Conservation (phyloP, 35 echinoderm and acorn worm species). For the Apostichopus japonicus region DNA sequence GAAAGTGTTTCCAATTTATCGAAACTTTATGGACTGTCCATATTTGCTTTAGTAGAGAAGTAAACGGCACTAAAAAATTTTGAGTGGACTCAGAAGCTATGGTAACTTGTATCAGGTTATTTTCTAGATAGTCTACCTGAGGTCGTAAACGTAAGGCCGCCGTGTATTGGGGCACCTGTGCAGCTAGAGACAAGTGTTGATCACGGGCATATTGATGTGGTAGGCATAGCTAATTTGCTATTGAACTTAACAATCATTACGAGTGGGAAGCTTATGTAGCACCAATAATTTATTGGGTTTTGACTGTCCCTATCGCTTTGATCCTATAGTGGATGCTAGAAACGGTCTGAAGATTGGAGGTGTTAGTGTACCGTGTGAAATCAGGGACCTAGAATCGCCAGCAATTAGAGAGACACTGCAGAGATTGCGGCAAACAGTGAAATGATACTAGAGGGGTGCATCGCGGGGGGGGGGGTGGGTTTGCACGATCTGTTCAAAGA, state of each 20-base stretch:
- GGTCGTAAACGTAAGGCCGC: not conserved
- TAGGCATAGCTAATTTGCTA: not conserved
- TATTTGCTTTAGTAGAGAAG: no score
- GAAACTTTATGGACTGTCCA: no score
- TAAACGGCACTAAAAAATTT: no score
- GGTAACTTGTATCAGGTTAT: not conserved
- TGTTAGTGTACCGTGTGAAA: constrained; percentile 10
- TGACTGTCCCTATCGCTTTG: constrained; percentile 62
- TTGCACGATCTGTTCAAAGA: not conserved
- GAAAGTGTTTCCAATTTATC: no score
- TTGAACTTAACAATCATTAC: not conserved
- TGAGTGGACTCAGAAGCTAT: no score
- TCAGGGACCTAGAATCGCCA: constrained; percentile 35
- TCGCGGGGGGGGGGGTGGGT: not conserved
- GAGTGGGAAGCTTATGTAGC: constrained; percentile 71
- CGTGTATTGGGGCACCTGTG: not conserved
- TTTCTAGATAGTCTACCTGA: not conserved
- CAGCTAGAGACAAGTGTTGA: not conserved
- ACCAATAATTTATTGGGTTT: constrained; percentile 48
- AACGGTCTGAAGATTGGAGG: constrained; percentile 58
- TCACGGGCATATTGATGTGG: not conserved
- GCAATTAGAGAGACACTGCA: constrained; percentile 10
- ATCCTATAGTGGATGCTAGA: constrained; percentile 47
- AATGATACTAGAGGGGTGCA: constrained; percentile 54
- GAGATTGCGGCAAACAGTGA: constrained; percentile 55